phyloP scores from a whole-genome alignment of 2,888 invertebrate species.

The Campoletis raptor region DNA sequence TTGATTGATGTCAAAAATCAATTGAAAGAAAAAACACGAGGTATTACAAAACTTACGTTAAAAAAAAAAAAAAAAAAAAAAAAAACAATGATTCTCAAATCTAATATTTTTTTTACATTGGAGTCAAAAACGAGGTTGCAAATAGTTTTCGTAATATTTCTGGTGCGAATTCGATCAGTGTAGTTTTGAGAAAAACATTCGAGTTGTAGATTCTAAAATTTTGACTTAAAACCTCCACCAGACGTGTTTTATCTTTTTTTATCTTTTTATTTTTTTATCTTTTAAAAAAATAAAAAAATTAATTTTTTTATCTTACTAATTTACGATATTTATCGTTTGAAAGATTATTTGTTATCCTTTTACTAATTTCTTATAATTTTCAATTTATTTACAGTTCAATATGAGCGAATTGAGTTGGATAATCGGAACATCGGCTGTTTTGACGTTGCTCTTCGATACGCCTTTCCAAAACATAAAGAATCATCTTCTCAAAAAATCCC shows the following conservation, averaged over 20 bases:
- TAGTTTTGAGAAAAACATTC: too few species aligned
- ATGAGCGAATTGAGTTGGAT: conserved; percentile 87
- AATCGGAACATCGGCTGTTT: conserved; percentile 85
- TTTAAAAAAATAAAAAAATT: too few species aligned
- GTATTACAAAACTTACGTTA: background rate
- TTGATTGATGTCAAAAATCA: background rate
- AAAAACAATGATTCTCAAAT: background rate
- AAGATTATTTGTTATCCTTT: conserved; percentile 20
- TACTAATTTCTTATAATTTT: conserved; percentile 33
- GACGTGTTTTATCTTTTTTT: too few species aligned
- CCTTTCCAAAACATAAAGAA: conserved; percentile 90
- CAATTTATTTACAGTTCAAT: conserved; percentile 86
- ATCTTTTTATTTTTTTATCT: too few species aligned
- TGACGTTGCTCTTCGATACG: conserved; percentile 89
- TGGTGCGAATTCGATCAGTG: too few species aligned
- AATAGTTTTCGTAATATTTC: too few species aligned
- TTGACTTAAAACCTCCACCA: too few species aligned
- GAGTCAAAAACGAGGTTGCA: background rate
- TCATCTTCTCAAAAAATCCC: conserved; percentile 83
- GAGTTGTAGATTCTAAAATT: too few species aligned
- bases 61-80: background rate
- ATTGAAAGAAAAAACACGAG: background rate
- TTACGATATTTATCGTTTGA: background rate
- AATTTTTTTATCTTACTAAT: background rate
- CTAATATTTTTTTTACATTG: background rate